These are phyloP conservation scores for Flexamia atlantica DNA, from an alignment of 2,888 invertebrate species.

Conservation along the genomic window DNA sequence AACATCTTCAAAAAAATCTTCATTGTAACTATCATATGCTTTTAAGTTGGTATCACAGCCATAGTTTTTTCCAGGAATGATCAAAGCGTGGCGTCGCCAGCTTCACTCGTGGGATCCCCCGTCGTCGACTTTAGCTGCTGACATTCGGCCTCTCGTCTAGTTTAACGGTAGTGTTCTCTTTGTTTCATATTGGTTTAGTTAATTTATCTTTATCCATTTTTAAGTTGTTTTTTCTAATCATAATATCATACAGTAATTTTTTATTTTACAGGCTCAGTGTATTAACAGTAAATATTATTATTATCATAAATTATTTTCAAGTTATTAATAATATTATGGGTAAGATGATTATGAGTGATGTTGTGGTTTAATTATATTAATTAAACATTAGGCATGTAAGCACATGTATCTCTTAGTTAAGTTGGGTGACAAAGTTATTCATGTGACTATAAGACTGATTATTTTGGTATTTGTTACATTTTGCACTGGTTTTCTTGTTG, in stretches of 20 bases:
- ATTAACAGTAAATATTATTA: neutral
- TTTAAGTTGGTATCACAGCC: too few species aligned
- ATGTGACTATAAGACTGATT: neutral
- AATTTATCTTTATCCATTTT: neutral
- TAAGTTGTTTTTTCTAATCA: neutral
- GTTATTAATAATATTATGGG: too few species aligned
- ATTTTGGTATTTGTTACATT: neutral
- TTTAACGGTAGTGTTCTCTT: neutral
- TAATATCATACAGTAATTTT: neutral
- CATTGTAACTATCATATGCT: too few species aligned
- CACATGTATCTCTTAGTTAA: neutral
- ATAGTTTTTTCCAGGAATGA: conserved; percentile 74
- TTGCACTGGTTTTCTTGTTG: neutral
- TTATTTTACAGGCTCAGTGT: neutral
- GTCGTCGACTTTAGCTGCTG: neutral
- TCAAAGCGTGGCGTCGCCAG: conserved; percentile 90
- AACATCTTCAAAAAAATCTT: too few species aligned
- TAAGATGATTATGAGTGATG: too few species aligned
- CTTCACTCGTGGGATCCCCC: conserved; percentile 86
- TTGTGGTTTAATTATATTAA: neutral
- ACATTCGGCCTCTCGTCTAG: conserved; percentile 32
- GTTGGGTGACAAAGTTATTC: neutral
- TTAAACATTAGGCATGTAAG: neutral
- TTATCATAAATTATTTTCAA: too few species aligned
- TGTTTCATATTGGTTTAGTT: neutral